Evolutionary conservation across 1,140 invertebrate genomes (phyloP), one percentile per base, ranked within the genome.

Genomic region (Linepithema humile): DNA sequence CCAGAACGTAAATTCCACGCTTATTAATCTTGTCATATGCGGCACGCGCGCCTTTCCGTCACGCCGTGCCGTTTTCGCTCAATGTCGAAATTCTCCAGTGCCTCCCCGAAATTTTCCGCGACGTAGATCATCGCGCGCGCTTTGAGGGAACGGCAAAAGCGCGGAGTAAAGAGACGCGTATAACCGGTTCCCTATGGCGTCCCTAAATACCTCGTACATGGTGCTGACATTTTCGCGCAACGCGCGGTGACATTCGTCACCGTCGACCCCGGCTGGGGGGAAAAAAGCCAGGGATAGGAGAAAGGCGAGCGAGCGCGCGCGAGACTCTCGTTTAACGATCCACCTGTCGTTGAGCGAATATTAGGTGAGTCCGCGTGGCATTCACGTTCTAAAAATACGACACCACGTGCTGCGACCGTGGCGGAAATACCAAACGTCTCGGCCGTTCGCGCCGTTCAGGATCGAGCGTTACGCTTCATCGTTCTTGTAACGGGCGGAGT

Each of bases 331-430:
- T 72, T 88, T 88, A 88, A 88, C 87, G 86, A 88, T 88, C 84
- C 87, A 88, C 87, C 88, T 88, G 88, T 88, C 87, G 80, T 77
- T 55, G 48, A 3, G 57, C 48, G 43, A 26, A 62, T 86, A 84
- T 84, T 67, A 59, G 53, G 55, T 45, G 38, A 43, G 15, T 64
- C n/a, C 38, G 69, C 26, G 45, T 67, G 82, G 69, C 69, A n/a
- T n/a, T n/a, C n/a, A 77, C 65, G 82, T 55, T 78, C 70, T 88
- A 88, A 88, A 88, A 85, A 88, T 88, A 88, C 35, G 35, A n/a
- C 10, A 53, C 85, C 86, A 84, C 86, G 86, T 87, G 86, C 70
- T 70, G 45, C 48, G 59, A 53, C 7, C 67, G 74, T 82, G 50
- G 55, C 85, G 59, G 74, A 88, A 87, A 87, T 70, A 70, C 59